Evolutionary conservation across 2,113 vertebrate genomes (phyloP).

Genomic region (Nothoprocta perdicaria): DNA sequence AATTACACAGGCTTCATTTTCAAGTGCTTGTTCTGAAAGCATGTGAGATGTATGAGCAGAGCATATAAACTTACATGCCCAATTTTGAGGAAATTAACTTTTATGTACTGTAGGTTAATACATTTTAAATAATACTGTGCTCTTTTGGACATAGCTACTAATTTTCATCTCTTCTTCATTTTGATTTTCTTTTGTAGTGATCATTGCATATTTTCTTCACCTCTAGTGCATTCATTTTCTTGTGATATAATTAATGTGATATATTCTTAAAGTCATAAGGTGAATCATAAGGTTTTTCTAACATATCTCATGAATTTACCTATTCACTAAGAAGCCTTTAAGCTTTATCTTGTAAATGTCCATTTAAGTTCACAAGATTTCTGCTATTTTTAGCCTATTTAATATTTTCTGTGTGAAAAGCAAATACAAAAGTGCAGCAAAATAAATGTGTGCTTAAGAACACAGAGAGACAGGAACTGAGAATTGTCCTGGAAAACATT

Average conservation of each 20-base stretch:
- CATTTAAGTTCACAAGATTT: not conserved
- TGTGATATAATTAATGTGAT: conserved; percentile 59
- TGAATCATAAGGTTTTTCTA: conserved; percentile 45
- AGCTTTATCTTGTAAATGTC: conserved; percentile 16
- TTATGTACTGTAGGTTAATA: conserved; percentile 40
- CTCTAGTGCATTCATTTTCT: conserved; percentile 52
- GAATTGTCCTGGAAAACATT: not conserved
- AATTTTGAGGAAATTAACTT: not conserved
- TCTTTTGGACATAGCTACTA: conserved; percentile 56
- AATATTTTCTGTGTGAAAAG: conserved; percentile 7
- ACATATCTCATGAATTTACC: conserved; percentile 44
- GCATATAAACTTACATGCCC: not conserved
- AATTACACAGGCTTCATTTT: conserved; percentile 24
- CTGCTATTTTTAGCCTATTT: not conserved
- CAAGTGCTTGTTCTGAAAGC: conserved; percentile 38
- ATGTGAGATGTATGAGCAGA: conserved; percentile 20
- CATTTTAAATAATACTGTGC: conserved; percentile 44
- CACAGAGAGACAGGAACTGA: not conserved
- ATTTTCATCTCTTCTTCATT: conserved; percentile 57
- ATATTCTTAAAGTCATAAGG: conserved; percentile 46
- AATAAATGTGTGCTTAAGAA: conserved; percentile 17
- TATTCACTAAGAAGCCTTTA: conserved; percentile 28
- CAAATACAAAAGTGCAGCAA: not conserved
- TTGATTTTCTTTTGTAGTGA: conserved; percentile 61
- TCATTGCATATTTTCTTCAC: conserved; percentile 56